These are phyloP conservation scores for Leptopilina boulardi DNA, from an alignment of 1,140 invertebrate species.

Conservation along the genomic window DNA sequence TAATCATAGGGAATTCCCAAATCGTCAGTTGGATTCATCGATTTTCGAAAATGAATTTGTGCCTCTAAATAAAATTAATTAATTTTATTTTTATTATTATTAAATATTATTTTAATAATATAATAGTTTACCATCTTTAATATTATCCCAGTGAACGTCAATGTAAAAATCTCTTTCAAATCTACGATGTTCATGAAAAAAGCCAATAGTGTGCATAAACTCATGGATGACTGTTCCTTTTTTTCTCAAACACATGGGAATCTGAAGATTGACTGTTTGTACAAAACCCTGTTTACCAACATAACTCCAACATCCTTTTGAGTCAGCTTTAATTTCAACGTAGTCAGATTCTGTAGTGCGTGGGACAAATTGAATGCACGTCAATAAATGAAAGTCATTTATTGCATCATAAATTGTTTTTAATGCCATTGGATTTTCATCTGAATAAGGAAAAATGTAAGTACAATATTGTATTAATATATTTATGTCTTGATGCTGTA, in stretches of 20 bases:
- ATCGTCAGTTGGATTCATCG: constrained; percentile 74
- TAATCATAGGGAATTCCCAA: constrained; percentile 87
- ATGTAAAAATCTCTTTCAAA: constrained; percentile 87
- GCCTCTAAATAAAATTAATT: not conserved
- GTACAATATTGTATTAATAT: not conserved
- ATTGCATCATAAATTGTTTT: constrained; percentile 80
- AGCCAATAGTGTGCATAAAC: constrained; percentile 90
- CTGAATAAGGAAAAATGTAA: not conserved
- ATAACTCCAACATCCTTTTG: constrained; percentile 88
- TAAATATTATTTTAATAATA: too few species aligned
- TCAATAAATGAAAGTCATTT: constrained; percentile 82
- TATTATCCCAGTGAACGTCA: constrained; percentile 84
- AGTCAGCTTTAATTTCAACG: constrained; percentile 80
- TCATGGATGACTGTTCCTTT: constrained; percentile 90
- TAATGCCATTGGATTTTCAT: constrained; percentile 58
- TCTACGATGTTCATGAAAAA: constrained; percentile 91
- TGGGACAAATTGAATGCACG: constrained; percentile 85
- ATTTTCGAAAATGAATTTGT: constrained; percentile 80
- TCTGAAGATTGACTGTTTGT: constrained; percentile 85
- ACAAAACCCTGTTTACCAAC: constrained; percentile 83
- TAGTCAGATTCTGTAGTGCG: constrained; percentile 80
- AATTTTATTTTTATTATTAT: too few species aligned
- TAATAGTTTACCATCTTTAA: constrained; percentile 77
- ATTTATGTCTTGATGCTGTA: too few species aligned
- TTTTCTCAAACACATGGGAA: constrained; percentile 83